Conservation (phyloP, 2,113 vertebrate species). For the Natator depressus region DNA sequence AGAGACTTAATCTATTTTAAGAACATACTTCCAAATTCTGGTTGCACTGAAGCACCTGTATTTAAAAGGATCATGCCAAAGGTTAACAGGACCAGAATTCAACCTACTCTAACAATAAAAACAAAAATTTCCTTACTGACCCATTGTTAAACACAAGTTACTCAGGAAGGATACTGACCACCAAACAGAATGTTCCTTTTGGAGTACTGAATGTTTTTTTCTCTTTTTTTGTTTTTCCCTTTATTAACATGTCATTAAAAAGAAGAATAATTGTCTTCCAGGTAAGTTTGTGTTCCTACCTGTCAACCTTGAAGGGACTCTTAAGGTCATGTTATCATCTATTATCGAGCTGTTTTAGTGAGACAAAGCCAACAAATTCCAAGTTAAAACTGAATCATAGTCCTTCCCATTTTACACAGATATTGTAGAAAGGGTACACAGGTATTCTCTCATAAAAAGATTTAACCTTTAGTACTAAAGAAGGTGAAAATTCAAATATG, state of each 20-base stretch:
- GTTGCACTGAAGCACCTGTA: background rate
- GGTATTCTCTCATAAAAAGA: background rate
- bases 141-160: background rate
- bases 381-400: background rate
- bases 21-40: background rate
- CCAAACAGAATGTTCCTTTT: background rate
- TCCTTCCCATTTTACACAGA: background rate
- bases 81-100: background rate
- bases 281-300: constrained; percentile 18
- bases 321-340: background rate
- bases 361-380: constrained; percentile 12
- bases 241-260: background rate
- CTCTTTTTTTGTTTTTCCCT: background rate
- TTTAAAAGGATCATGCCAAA: background rate
- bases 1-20: background rate
- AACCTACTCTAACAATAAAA: background rate
- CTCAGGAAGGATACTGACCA: background rate
- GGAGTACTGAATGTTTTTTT: background rate
- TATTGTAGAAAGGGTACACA: background rate
- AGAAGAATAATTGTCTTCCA: background rate
- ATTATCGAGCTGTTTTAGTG: background rate
- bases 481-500: background rate
- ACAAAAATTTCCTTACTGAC: background rate
- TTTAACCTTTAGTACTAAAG: background rate
- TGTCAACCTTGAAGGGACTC: constrained; percentile 28